phyloP scores from a whole-genome alignment of 1,140 invertebrate species.

The Limonius californicus region DNA sequence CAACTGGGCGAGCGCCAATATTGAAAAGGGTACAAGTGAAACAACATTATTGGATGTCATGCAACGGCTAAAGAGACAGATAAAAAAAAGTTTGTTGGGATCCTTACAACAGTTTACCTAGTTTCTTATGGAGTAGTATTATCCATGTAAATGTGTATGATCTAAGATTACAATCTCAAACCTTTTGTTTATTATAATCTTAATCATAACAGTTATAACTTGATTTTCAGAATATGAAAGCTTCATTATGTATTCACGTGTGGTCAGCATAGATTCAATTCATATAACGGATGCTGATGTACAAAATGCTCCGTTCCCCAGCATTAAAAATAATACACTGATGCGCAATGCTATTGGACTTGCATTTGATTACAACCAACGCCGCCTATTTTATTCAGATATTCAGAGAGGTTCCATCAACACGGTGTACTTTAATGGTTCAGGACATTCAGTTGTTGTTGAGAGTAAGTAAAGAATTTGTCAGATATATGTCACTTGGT shows the following conservation, averaged over 20 bases:
- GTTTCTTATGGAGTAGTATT: no score
- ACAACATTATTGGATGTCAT: no score
- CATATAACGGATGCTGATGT: conserved; percentile 66
- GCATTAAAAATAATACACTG: conserved; percentile 65
- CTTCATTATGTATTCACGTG: conserved; percentile 73
- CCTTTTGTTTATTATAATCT: no score
- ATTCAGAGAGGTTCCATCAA: conserved; percentile 81
- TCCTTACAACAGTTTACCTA: no score
- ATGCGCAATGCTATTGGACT: conserved; percentile 84
- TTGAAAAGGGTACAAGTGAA: no score
- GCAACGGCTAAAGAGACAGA: no score
- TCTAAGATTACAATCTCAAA: neutral
- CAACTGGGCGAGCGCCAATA: no score
- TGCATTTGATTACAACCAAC: conserved; percentile 68
- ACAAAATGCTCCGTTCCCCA: conserved; percentile 70
- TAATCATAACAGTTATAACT: no score
- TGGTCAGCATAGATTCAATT: conserved; percentile 71
- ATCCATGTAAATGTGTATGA: no score
- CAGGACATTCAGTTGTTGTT: conserved; percentile 63
- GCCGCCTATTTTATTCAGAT: conserved; percentile 80
- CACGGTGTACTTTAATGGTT: conserved; percentile 79
- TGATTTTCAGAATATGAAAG: conserved; percentile 66
- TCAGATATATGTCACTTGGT: no score
- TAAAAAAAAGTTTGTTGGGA: no score
- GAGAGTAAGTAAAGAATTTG: conserved; percentile 64